Evolutionary conservation across 2,113 vertebrate species (phyloP).

Genomic region (Hippotragus niger): DNA sequence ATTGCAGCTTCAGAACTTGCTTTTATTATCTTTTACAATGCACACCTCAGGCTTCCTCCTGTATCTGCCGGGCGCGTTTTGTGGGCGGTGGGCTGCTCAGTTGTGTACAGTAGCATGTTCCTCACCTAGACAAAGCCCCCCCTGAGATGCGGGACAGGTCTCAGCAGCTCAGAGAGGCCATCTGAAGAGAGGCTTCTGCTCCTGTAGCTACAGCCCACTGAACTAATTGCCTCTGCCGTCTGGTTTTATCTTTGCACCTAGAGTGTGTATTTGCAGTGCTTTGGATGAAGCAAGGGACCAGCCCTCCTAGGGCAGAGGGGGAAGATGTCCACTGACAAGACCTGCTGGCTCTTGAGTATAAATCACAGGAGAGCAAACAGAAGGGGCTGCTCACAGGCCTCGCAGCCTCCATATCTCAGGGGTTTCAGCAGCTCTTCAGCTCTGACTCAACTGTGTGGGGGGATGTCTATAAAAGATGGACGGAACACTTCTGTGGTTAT

Average conservation of each 20-base stretch:
- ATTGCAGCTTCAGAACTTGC: background rate
- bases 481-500: background rate
- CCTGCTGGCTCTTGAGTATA: background rate
- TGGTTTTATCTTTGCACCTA: background rate
- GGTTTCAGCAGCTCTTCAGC: constrained; percentile 31
- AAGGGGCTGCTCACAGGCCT: background rate
- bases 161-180: background rate
- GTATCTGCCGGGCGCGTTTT: background rate
- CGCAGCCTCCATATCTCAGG: constrained; percentile 19
- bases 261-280: background rate
- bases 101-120: background rate
- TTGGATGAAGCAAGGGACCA: constrained; percentile 4
- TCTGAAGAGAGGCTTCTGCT: background rate
- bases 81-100: background rate
- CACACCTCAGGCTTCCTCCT: background rate
- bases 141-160: background rate
- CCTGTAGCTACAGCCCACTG: background rate
- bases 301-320: background rate
- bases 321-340: background rate
- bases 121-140: background rate
- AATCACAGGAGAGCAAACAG: constrained; percentile 23
- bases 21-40: background rate
- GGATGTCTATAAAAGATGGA: background rate
- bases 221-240: background rate
- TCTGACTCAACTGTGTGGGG: background rate